Conservation (phyloP, 1,140 invertebrate genomes). For the Drosophila neocordata region DNA sequence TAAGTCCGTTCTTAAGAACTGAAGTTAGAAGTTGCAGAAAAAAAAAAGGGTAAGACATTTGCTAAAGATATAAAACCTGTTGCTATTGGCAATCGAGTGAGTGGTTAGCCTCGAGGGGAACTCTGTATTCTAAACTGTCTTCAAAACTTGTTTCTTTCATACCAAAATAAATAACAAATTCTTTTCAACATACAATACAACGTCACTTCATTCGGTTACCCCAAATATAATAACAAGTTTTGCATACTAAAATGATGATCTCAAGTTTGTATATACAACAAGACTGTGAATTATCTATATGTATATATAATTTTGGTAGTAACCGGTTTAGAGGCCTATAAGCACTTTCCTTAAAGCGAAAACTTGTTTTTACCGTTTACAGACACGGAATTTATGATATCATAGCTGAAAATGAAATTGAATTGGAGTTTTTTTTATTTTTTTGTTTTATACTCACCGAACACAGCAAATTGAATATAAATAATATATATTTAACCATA, state of each 20-base stretch:
- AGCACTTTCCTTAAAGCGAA: constrained; percentile 37
- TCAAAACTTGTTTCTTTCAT: constrained; percentile 21
- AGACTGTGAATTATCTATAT: not conserved
- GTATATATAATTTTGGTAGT: constrained; percentile 14
- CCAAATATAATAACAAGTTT: constrained; percentile 68
- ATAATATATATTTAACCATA: constrained; percentile 92
- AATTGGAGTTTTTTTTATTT: not conserved
- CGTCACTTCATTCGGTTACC: constrained; percentile 32
- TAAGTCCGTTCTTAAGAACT: not conserved
- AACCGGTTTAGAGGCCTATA: constrained; percentile 49
- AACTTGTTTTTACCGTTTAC: constrained; percentile 47
- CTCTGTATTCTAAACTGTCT: constrained; percentile 16
- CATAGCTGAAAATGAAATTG: constrained; percentile 32
- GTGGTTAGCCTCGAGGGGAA: constrained; percentile 50
- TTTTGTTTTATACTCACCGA: constrained; percentile 87
- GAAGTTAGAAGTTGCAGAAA: constrained; percentile 40
- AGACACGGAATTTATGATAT: constrained; percentile 50
- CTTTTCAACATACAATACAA: constrained; percentile 14
- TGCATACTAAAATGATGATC: constrained; percentile 45
- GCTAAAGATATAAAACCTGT: constrained; percentile 46
- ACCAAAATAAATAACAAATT: not conserved
- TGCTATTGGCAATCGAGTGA: constrained; percentile 20
- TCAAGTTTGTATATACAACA: constrained; percentile 18
- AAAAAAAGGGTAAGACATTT: constrained; percentile 48
- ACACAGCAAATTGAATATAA: constrained; percentile 92